Conservation (phyloP, 2,113 vertebrate species). For the Blennius ocellaris region DNA sequence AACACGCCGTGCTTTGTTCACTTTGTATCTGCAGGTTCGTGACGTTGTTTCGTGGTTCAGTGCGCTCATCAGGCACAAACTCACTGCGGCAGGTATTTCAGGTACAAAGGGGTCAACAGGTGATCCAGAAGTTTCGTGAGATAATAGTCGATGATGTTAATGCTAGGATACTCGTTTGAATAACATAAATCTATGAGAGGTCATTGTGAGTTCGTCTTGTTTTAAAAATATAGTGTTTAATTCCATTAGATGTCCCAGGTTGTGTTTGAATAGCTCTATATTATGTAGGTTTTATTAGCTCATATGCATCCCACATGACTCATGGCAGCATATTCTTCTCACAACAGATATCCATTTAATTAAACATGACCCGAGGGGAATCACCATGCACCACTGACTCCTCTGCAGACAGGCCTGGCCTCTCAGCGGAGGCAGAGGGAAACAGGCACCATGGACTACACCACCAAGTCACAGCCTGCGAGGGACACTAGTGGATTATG, state of each 20-base stretch:
- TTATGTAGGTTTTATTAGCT: slow-evolving; percentile 3
- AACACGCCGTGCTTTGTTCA: too few relatives aligned
- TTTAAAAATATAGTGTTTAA: background rate
- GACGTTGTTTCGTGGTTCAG: too few relatives aligned
- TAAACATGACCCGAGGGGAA: slow-evolving; percentile 78
- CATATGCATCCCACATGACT: slow-evolving; percentile 31
- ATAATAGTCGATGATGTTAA: background rate
- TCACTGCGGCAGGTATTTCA: background rate
- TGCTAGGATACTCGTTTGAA: background rate
- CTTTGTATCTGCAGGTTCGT: too few relatives aligned
- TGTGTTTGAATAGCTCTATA: background rate
- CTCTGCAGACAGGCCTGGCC: slow-evolving; percentile 34
- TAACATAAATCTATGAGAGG: background rate
- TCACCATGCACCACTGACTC: slow-evolving; percentile 58
- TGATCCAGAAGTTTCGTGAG: background rate
- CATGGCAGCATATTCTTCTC: slow-evolving; percentile 38
- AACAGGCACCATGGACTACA: background rate
- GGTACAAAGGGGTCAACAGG: background rate
- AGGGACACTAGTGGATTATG: slow-evolving; percentile 12
- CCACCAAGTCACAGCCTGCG: background rate
- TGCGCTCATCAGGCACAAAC: background rate
- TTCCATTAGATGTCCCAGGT: background rate
- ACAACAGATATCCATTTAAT: slow-evolving; percentile 66
- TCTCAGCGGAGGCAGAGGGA: slow-evolving; percentile 21
- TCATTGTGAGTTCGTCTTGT: background rate